Percentiles rank a stretch among this genome's conserved stretches.
phyloP scores from a whole-genome alignment of 2,888 invertebrate genomes.

The Acheta domesticus region DNA sequence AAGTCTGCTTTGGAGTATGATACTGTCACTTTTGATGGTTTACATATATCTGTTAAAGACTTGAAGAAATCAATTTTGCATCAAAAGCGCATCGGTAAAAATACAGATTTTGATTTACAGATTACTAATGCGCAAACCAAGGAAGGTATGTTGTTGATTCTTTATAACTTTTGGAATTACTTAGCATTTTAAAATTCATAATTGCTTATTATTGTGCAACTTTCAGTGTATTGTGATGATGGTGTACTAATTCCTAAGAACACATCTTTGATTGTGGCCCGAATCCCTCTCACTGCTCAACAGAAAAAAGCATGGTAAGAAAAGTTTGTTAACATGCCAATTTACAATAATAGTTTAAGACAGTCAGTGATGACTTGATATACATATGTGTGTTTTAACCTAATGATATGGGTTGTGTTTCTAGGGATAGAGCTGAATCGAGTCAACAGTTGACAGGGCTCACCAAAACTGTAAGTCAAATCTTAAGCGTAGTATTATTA shows the following conservation, averaged over 20 bases:
- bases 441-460: conserved; percentile 37
- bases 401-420: too few species aligned
- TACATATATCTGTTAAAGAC: conserved; percentile 93
- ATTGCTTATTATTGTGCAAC: conserved; percentile 21
- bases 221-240: conserved; percentile 86
- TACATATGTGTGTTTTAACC: neutral
- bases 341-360: too few species aligned
- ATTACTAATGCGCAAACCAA: conserved; percentile 96
- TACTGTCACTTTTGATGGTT: conserved; percentile 94
- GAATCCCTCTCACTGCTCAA: conserved; percentile 81
- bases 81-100: conserved; percentile 91
- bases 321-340: neutral
- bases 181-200: conserved; percentile 23
- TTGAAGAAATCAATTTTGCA: conserved; percentile 92
- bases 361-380: neutral
- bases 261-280: conserved; percentile 89
- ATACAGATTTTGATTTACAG: conserved; percentile 91
- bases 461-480: conserved; percentile 34
- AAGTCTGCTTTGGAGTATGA: conserved; percentile 95
- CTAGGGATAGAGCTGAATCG: conserved; percentile 43
- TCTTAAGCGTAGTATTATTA: neutral
- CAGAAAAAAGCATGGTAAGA: conserved; percentile 62
- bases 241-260: conserved; percentile 92
- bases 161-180: conserved; percentile 1
- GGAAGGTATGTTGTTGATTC: conserved; percentile 68